These are phyloP conservation scores for Balearica regulorum DNA, from an alignment of 2,797 vertebrate species.

Conservation along the genomic window DNA sequence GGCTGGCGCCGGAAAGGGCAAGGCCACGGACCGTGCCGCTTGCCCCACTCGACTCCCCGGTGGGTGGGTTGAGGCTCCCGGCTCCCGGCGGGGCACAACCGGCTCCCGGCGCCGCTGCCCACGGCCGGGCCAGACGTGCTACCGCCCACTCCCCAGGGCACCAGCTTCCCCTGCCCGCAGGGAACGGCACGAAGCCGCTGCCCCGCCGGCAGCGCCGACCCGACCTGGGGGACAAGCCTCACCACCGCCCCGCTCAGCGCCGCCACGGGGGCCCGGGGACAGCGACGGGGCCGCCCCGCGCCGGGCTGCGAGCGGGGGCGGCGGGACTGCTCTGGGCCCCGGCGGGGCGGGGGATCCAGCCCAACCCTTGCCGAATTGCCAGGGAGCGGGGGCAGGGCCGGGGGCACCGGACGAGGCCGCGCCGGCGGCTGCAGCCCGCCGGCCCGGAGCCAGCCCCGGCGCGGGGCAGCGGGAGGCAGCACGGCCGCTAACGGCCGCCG, in stretches of 20 bases:
- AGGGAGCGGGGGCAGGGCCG: no score
- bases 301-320: neutral
- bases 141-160: neutral
- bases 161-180: neutral
- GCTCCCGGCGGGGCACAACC: neutral
- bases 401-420: neutral
- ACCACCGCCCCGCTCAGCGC: no score
- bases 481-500: slow-evolving; percentile 37
- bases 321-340: neutral
- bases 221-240: no score
- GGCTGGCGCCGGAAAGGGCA: neutral
- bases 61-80: no score
- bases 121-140: neutral
- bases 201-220: no score
- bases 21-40: accelerated
- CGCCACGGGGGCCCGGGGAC: no score
- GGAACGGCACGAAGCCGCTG: no score
- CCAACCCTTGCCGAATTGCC: neutral
- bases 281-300: neutral
- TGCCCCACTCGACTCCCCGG: neutral
- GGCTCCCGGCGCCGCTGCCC: no score
- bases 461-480: neutral
- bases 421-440: neutral
- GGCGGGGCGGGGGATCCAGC: accelerated
- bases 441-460: neutral